Evolutionary conservation across 2,113 vertebrate species (phyloP).

Genomic region (Mormoops blainvillei): DNA sequence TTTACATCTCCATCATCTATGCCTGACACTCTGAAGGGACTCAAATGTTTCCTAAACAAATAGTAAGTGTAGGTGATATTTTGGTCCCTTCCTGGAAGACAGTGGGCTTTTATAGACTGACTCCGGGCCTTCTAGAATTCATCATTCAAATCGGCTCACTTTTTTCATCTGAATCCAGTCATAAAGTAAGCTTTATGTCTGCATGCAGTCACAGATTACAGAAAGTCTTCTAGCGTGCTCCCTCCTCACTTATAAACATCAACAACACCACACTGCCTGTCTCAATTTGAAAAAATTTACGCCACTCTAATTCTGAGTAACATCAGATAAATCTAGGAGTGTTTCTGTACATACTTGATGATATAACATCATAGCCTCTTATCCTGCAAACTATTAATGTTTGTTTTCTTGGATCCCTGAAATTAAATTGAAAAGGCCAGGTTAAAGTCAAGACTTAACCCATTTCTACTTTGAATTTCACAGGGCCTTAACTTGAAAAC

Average conservation of each 20-base stretch:
- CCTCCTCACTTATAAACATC: background rate
- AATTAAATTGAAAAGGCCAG: background rate
- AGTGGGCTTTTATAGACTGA: background rate
- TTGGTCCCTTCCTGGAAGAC: too few species aligned
- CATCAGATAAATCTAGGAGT: background rate
- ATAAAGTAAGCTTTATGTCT: background rate
- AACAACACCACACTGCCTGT: background rate
- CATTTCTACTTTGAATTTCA: background rate
- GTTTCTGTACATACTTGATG: background rate
- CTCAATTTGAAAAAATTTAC: background rate
- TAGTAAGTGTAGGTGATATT: background rate
- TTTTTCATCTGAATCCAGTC: background rate
- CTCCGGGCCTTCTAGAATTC: background rate
- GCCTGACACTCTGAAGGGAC: background rate
- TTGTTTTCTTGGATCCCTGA: background rate
- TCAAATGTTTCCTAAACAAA: background rate
- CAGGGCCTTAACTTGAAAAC: background rate
- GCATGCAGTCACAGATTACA: background rate
- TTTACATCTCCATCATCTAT: background rate
- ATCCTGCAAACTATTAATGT: background rate
- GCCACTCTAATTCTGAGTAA: background rate
- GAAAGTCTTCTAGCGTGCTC: background rate
- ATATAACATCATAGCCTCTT: background rate
- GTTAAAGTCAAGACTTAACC: background rate
- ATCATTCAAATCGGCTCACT: background rate